Percentiles rank a stretch among this genome's conserved stretches.
Evolutionary conservation across 1,140 invertebrate species (phyloP).

Genomic region (Leptinotarsa texana): DNA sequence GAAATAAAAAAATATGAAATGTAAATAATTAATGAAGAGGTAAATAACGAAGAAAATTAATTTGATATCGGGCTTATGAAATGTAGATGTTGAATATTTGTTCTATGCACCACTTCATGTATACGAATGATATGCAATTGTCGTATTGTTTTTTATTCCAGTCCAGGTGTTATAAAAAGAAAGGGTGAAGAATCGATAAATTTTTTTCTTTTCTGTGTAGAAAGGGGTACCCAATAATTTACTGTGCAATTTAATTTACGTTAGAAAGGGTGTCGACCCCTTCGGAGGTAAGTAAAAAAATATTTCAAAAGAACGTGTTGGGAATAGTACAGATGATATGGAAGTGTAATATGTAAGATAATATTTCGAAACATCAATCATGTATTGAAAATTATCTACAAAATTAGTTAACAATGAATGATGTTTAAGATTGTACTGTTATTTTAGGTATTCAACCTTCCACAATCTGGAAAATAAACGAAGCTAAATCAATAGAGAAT

Average conservation of each 20-base stretch:
- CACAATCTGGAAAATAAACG: no score
- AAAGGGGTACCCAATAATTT: constrained; percentile 15
- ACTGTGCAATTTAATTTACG: constrained; percentile 11
- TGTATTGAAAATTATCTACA: no score
- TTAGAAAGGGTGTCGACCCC: constrained; percentile 11
- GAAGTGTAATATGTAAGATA: no score
- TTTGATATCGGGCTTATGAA: constrained; percentile 8
- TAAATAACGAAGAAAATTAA: constrained; percentile 15
- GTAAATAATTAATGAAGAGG: constrained; percentile 8
- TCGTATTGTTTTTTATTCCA: constrained; percentile 9
- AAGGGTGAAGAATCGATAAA: background rate
- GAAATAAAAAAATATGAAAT: constrained; percentile 18
- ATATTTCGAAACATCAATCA: no score
- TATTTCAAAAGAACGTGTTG: background rate
- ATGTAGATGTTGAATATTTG: constrained; percentile 19
- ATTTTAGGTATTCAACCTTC: no score
- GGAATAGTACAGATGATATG: background rate
- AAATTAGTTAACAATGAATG: no score
- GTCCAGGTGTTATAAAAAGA: constrained; percentile 21
- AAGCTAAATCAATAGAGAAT: no score
- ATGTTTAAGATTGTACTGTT: no score
- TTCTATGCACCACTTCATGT: constrained; percentile 7
- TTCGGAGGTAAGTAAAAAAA: background rate
- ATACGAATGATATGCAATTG: background rate
- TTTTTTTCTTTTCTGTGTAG: background rate